Base-by-base conservation (phyloP, 2,888 invertebrate genomes). In the Idaea dimidiata region DNA sequence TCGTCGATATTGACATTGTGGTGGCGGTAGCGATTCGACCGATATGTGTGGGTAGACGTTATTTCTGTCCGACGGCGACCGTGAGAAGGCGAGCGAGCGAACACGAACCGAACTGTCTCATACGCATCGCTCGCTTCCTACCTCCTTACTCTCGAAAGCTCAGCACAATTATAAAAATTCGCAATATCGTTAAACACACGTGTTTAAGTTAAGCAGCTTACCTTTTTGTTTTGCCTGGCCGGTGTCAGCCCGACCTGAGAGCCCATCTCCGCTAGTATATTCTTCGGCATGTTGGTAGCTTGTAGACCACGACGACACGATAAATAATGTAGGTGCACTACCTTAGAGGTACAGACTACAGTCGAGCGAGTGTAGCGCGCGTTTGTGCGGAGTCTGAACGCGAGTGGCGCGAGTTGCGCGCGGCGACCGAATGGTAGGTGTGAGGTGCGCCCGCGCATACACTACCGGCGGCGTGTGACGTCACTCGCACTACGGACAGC, bases 171-270 rank as follows among this genome's bases (percentile, higher is more conserved):
- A 56, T 17, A 56, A 55, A n/a, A 71, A 69, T 73, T 75, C 72
- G 73, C 74, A 64, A 17, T 63, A 62, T 60, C 54, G 16, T 54
- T 54, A 18, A 17, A 14, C 58, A 62, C 17, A 54, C 54, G 33
- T 56, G 7, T 53, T 31, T 60, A 18, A 43, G 24, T 31, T 60
- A 18, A 43, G 24, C 24, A 24, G 71, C 86, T 70, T 76, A 90
- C 91, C 87, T 88, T 90, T 72, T 87, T 86, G 67, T 85, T 81
- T 62, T 89, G 90, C 16, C 90, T 75, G 62, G 82, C 83, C 57
- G 89, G 85, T 24, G 91, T 91, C 65, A 91, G 81, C 68, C 90
- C 91, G 84, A 91, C 91, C 73, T 91, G 91, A 81, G 91, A 91
- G 78, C 91, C 91, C 91, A 91, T 89, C 76, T 91, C 91, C 53